Evolutionary conservation across 2,888 invertebrate genomes (phyloP).

Genomic region (Pimpla rufipes): DNA sequence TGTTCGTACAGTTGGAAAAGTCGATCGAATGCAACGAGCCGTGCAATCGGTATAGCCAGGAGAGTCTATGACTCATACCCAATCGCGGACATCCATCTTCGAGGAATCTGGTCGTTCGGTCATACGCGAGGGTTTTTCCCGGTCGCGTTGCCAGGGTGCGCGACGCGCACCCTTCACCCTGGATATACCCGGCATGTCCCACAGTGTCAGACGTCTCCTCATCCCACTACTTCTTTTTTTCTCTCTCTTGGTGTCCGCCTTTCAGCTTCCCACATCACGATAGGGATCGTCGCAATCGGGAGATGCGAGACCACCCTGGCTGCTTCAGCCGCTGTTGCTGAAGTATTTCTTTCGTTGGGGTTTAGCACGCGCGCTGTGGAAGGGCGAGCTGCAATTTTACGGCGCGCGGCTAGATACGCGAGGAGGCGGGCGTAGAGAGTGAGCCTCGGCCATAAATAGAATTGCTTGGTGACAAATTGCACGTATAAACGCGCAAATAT

Average conservation of each 20-base stretch:
- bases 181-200: slow-evolving; percentile 22
- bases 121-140: slow-evolving; percentile 36
- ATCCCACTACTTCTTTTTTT: neutral
- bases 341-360: slow-evolving; percentile 23
- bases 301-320: slow-evolving; percentile 43
- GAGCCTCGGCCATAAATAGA: slow-evolving; percentile 63
- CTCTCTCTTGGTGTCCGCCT: slow-evolving; percentile 1
- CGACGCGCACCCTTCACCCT: slow-evolving; percentile 20
- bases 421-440: slow-evolving; percentile 6
- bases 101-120: slow-evolving; percentile 51
- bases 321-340: neutral
- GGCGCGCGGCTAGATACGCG: slow-evolving; percentile 15
- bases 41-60: slow-evolving; percentile 68
- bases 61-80: slow-evolving; percentile 71
- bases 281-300: slow-evolving; percentile 57
- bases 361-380: neutral
- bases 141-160: slow-evolving; percentile 10
- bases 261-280: slow-evolving; percentile 33
- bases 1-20: slow-evolving; percentile 59
- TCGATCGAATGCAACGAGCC: slow-evolving; percentile 70
- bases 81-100: slow-evolving; percentile 72
- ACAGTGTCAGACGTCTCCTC: neutral
- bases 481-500: slow-evolving; percentile 71
- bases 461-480: slow-evolving; percentile 72
- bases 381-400: slow-evolving; percentile 52